Base-by-base conservation (phyloP, 2,797 vertebrate species). In the Channa striata region DNA sequence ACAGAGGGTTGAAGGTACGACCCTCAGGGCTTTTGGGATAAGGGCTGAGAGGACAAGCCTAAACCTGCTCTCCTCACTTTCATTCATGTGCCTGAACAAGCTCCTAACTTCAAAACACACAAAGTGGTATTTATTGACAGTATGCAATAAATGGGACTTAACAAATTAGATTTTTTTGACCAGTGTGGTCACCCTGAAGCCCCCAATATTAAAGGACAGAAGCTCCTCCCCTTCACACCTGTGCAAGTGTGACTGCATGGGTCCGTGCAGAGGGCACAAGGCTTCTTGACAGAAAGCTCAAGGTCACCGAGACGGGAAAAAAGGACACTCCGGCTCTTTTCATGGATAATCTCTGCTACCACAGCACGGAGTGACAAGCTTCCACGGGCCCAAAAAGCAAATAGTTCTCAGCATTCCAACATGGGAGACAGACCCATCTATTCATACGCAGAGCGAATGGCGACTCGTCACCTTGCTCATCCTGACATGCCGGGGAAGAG, bases 391-490 rank as follows among this genome's bases (percentile, higher is more conserved):
- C 81, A 72, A 85, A 92, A 91, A 76, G 79, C 91, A 94, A 92
- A 91, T 86, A 93, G 77, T 72, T 80, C 74, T 71, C 67, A 69
- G 80, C 92, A 93, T 93, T 93, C 91, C 87, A 83, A 54, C 83
- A 65, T 56, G 69, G 82, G 84, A 84, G 85, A 78, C 79, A 64
- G 78, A 88, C 77, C 66, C 17, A 69, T 78, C 81, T 59, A 78
- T 91, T 92, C 85, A 88, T 52, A 68, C 7, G 21, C 65, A 59
- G 72, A 77, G 62, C 19, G 11, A 72, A 84, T 39, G 68, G 75
- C 64, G 47, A 57, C 72, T 83, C 86, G 68, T 79, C 63, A 11
- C 77, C 76, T 74, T 21, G 68, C 83, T 86, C 83, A 81, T 89
- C 78, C 68, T 11, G 25, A 89, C 74, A 77, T 60, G 58, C 12